phyloP scores from a whole-genome alignment of 2,888 invertebrate genomes.

The Sarcophaga subvicina region DNA sequence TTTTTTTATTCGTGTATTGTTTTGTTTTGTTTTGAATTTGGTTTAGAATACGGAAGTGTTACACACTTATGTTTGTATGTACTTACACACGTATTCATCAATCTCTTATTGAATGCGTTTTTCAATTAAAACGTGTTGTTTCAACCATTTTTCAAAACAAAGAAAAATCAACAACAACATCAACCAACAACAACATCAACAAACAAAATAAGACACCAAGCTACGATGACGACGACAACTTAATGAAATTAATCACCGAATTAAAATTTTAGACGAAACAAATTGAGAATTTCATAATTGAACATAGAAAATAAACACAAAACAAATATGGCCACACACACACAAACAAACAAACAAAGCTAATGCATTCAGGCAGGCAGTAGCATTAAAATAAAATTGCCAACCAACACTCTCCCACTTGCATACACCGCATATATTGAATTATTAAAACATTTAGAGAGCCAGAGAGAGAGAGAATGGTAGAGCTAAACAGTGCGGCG shows the following conservation, averaged over 20 bases:
- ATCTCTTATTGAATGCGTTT: background rate
- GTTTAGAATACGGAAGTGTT: conserved; percentile 11
- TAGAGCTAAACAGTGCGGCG: no score
- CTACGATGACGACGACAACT: background rate
- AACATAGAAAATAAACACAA: background rate
- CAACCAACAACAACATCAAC: background rate
- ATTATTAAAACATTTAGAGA: no score
- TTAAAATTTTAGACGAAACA: conserved; percentile 29
- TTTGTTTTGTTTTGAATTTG: conserved; percentile 3
- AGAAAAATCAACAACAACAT: background rate
- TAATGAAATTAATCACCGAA: conserved; percentile 50
- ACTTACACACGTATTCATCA: no score
- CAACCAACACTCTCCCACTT: no score
- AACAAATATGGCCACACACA: background rate
- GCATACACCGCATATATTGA: no score
- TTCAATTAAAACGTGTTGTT: conserved; percentile 45
- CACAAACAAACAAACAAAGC: background rate
- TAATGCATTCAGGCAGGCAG: conserved; percentile 13
- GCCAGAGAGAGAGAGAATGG: no score
- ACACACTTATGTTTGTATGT: no score
- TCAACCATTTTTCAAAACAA: background rate
- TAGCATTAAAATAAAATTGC: conserved; percentile 8
- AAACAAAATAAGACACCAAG: background rate
- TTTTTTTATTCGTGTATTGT: no score
- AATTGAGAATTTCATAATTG: conserved; percentile 46